Evolutionary conservation across 2,888 invertebrate genomes (phyloP), one percentile per base, ranked within the genome.

Genomic region (Leptarthrus brevirostris): DNA sequence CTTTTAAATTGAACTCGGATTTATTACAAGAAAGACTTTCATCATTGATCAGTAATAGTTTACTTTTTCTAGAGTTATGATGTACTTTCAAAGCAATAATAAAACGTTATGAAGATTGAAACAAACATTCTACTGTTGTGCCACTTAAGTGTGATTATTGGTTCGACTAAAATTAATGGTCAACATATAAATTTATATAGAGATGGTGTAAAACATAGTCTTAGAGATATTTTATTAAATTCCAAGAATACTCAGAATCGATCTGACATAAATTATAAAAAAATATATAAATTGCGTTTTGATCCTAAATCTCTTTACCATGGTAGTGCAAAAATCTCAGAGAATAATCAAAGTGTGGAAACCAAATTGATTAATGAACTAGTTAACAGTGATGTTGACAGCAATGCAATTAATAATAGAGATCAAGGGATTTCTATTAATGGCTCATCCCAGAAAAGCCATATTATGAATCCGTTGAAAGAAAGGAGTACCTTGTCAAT

Each of bases 271-370:
- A 73, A 76, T 49, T 75, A 78, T 61, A 74, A 74, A 36, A 66
- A 74, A 34, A 22, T 61, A 14, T 78, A 77, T 70, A 72, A 75
- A n/a, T 20, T 78, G 1, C 77, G 77, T 16, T 78, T 73, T 34
- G 72, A 77, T 74, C 76, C 78, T n/a, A 74, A 36, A 24, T 26
- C 26, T 4, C 30, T 49, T 49, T 22, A 58, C 16, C 36, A 20
- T 2, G 47, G 16, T 5, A 52, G 5, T 4, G 18, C 18, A 5
- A 1, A 52, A 18, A 18, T 18, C 6, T 20, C 20, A 5, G 18
- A 18, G 18, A n/a, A 5, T 2, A 6, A 4, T 6, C 47, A 47
- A 14, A 5, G 47, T 12, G 14, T 47, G 16, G 16, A n/a, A 4
- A 14, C 8, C 6, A 12, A 20, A 22, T 10, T 18, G 18, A 49